Conservation (phyloP, 2,113 vertebrate species). For the Oncorhynchus tshawytscha region DNA sequence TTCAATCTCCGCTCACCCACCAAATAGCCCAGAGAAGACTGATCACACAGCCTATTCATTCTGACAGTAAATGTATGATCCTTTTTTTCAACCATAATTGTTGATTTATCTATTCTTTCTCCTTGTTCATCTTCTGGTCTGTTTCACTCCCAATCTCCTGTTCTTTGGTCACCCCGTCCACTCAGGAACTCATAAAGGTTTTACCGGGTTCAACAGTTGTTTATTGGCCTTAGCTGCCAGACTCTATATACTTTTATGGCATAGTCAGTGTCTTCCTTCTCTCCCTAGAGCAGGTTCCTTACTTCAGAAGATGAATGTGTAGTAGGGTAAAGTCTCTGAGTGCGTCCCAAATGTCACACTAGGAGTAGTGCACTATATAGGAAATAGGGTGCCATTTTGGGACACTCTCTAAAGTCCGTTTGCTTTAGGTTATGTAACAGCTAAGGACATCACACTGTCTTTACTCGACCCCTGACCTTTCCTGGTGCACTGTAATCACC, state of each 20-base stretch:
- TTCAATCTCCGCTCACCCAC: constrained; percentile 22
- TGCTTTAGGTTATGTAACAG: constrained; percentile 32
- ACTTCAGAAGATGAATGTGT: constrained; percentile 19
- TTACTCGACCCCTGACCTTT: not conserved
- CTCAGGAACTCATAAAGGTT: constrained; percentile 60
- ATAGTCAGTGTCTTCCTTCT: constrained; percentile 61
- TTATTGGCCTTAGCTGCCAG: constrained; percentile 69
- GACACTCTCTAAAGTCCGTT: not conserved
- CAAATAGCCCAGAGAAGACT: constrained; percentile 39
- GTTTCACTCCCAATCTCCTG: constrained; percentile 35
- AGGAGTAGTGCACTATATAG: no score
- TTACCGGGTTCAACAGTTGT: constrained; percentile 66
- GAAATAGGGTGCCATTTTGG: not conserved
- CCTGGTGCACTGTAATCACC: not conserved
- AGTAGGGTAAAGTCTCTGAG: no score
- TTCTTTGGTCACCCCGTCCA: constrained; percentile 22
- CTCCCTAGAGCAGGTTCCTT: constrained; percentile 9
- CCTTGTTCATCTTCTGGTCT: constrained; percentile 43
- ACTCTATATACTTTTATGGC: constrained; percentile 60
- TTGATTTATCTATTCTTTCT: constrained; percentile 52
- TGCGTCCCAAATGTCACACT: no score
- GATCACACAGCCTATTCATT: constrained; percentile 29
- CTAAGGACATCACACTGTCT: constrained; percentile 22
- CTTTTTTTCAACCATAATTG: constrained; percentile 58
- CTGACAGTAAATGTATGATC: constrained; percentile 62